Evolutionary conservation across 30 jellyfish, hydroid and myxozoan genomes (phyloP).

Genomic region (Aurelia coerulea): DNA sequence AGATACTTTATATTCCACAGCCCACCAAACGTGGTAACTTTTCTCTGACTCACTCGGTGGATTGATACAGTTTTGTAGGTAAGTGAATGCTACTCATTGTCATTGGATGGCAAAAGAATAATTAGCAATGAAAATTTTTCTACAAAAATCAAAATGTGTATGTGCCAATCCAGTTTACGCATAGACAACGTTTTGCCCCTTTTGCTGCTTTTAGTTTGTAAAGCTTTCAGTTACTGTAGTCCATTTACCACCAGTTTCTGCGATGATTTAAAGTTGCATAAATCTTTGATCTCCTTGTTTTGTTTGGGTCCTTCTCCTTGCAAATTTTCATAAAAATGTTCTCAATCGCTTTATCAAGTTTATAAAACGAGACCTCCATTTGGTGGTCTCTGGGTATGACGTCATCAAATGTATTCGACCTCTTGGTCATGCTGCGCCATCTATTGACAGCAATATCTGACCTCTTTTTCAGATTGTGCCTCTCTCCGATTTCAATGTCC

Average conservation of each 20-base stretch:
- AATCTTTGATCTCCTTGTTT: conserved; percentile 55
- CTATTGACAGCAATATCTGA: conserved; percentile 85
- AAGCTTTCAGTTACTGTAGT: no score
- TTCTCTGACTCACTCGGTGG: no score
- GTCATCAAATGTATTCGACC: conserved; percentile 58
- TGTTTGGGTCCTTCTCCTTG: conserved; percentile 53
- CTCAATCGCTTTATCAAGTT: conserved; percentile 83
- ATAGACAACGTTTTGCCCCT: no score
- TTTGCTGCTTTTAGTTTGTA: no score
- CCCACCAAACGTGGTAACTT: no score
- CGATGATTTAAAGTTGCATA: conserved; percentile 44
- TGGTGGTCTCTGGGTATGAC: conserved; percentile 85
- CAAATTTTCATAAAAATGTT: conserved; percentile 85
- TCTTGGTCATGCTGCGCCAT: conserved; percentile 68
- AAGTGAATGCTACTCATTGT: no score
- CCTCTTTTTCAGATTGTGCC: conserved; percentile 74
- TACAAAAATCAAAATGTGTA: no score
- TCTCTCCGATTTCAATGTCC: conserved; percentile 96
- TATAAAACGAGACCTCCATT: conserved; percentile 89
- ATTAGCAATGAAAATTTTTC: no score
- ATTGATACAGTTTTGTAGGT: no score
- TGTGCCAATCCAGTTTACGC: no score
- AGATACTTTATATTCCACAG: no score
- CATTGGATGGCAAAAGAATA: no score
- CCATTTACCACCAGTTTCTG: conserved; percentile 39